Conservation (phyloP, 2,888 invertebrate species). For the Plebejus melissa region DNA sequence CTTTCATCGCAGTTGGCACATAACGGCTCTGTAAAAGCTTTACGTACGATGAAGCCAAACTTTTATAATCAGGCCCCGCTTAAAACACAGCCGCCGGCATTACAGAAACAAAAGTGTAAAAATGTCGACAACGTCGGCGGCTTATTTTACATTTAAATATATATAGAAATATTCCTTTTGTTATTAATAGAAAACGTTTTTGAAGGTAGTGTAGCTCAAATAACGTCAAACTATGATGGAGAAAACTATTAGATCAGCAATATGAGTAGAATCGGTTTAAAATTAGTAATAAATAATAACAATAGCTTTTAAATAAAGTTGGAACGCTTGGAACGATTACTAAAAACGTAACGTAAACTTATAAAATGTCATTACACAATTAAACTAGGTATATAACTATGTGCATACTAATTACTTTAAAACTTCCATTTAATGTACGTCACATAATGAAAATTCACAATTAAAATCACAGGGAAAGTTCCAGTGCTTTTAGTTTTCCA, state of each 20-base stretch:
- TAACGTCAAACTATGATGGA: not conserved
- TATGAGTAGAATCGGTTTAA: too few relatives aligned
- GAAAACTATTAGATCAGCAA: not conserved
- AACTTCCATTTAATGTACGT: not conserved
- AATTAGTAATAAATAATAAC: not conserved
- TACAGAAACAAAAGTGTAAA: not conserved
- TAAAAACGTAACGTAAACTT: too few relatives aligned
- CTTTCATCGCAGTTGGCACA: constrained; percentile 11
- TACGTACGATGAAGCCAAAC: constrained; percentile 12
- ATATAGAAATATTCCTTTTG: not conserved
- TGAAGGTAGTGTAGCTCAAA: not conserved
- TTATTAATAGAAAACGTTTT: not conserved
- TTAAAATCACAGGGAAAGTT: constrained; percentile 5
- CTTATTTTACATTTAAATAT: constrained; percentile 4
- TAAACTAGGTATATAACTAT: not conserved
- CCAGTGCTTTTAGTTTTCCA: not conserved
- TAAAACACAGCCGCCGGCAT: constrained; percentile 16
- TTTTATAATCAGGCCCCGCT: constrained; percentile 22
- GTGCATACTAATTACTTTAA: not conserved
- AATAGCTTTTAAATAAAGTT: too few relatives aligned
- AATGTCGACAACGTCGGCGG: constrained; percentile 1
- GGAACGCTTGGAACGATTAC: too few relatives aligned
- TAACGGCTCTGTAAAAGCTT: constrained; percentile 18
- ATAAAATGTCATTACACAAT: too few relatives aligned
- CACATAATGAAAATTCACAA: not conserved